phyloP scores from a whole-genome alignment of 2,113 vertebrate genomes.

The Picathartes gymnocephalus region DNA sequence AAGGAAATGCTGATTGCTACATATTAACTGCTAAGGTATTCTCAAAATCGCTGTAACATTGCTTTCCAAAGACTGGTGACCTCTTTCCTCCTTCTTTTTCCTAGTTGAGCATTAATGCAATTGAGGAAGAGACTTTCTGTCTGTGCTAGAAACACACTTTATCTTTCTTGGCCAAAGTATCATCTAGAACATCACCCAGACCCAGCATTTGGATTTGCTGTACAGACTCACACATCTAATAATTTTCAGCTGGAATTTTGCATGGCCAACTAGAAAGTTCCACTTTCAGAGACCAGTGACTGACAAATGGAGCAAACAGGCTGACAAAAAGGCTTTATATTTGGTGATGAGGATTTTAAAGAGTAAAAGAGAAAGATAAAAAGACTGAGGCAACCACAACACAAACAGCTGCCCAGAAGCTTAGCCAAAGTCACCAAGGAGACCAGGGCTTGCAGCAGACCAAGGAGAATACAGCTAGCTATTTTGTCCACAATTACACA shows the following conservation, averaged over 20 bases:
- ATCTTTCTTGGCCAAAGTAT: not conserved
- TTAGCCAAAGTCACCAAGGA: not conserved
- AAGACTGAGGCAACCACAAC: not conserved
- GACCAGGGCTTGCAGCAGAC: not conserved
- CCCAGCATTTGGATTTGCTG: not conserved
- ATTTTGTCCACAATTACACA: not conserved
- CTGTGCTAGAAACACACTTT: not conserved
- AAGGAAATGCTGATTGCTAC: not conserved
- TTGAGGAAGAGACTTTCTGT: not conserved
- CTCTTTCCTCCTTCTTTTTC: not conserved
- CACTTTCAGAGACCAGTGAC: not conserved
- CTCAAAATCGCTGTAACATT: accelerated
- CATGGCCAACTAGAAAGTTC: not conserved
- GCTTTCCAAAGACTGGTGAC: not conserved
- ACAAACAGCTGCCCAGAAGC: not conserved
- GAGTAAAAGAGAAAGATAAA: not conserved
- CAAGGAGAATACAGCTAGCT: not conserved
- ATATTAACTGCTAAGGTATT: not conserved
- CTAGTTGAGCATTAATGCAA: not conserved
- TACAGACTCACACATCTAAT: not conserved
- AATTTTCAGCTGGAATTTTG: not conserved
- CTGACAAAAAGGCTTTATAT: not conserved
- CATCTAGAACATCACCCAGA: not conserved
- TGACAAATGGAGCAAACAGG: not conserved
- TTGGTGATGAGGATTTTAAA: not conserved